phyloP scores from a whole-genome alignment of 2,888 invertebrate species.

The Lingula anatina region DNA sequence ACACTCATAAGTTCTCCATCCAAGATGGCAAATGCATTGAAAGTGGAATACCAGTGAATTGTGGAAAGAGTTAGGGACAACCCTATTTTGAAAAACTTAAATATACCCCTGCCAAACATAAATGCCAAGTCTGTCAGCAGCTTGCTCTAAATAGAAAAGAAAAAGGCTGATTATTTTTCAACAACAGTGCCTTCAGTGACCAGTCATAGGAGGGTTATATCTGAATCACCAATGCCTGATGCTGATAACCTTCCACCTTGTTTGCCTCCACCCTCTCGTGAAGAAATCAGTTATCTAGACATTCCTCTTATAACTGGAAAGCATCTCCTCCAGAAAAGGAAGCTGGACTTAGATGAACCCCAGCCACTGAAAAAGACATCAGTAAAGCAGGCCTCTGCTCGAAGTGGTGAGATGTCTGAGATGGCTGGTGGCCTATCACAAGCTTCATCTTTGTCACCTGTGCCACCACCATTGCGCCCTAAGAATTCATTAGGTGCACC shows the following conservation, averaged over 20 bases:
- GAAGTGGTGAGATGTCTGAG: too few species aligned
- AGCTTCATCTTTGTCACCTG: too few species aligned
- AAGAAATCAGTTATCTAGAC: neutral
- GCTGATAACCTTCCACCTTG: neutral
- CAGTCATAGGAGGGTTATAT: neutral
- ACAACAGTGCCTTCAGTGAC: neutral
- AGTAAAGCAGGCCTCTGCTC: neutral
- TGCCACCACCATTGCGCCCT: too few species aligned
- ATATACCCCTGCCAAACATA: neutral
- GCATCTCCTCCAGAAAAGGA: neutral
- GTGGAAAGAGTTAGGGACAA: neutral
- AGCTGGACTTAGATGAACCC: neutral
- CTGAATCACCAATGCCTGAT: neutral
- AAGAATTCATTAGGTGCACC: neutral
- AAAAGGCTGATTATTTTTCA: neutral
- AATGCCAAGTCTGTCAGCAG: neutral
- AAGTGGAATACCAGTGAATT: neutral
- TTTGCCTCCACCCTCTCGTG: neutral
- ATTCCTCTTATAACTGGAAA: neutral
- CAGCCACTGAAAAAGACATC: too few species aligned
- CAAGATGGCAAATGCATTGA: neutral
- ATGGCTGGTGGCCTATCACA: too few species aligned
- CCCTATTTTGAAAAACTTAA: neutral
- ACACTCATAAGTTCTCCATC: too few species aligned
- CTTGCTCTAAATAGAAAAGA: neutral